Base-by-base conservation (phyloP, 2,113 vertebrate genomes). In the Platysteira castanea region DNA sequence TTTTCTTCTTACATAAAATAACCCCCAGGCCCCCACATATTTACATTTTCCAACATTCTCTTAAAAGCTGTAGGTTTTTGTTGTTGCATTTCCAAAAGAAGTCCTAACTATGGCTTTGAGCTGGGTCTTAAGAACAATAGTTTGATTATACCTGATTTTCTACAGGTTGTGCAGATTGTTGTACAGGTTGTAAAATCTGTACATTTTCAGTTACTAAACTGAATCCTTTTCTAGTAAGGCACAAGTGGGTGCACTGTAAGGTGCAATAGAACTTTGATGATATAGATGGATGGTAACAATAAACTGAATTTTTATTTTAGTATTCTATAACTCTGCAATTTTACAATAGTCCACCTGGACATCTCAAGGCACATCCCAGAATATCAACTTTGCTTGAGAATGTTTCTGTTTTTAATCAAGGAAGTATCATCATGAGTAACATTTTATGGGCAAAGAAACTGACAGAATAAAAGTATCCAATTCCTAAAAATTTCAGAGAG, bases 11-110 rank as follows among this genome's bases (percentile, higher is more conserved):
- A 50, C 6, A 41, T 35, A 57, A 80, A 52, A 41, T 49, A 73
- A 39, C 0, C 27, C 33, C 30, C 12, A 26, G 13, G 0, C 0
- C 11, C 6, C 7, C 31, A 37, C 5, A 10, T 53, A n/a, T 46
- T 85, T 79, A 41, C 22, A 67, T 86, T 5, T n/a, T 80, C 35
- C 6, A 82, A 54, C 7, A 15, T 2, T 33, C 5, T 74, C 17
- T 56, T 65, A 87, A 74, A 74, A 90, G 2, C 2, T 68, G 6
- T 4, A 49, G 7, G 1, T 2, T 78, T 90, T 70, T 79, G 13
- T 37, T 84, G 26, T 19, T 65, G 10, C 6, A 27, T 79, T 82
- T 91, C 24, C 15, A 15, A 28, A 56, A 79, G 16, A 90, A 70
- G 7, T 37, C 18, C 8, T 60, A 74, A 33, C 8, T 39, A 28